phyloP scores from a whole-genome alignment of 2,113 vertebrate species.

The Cinclus cinclus region DNA sequence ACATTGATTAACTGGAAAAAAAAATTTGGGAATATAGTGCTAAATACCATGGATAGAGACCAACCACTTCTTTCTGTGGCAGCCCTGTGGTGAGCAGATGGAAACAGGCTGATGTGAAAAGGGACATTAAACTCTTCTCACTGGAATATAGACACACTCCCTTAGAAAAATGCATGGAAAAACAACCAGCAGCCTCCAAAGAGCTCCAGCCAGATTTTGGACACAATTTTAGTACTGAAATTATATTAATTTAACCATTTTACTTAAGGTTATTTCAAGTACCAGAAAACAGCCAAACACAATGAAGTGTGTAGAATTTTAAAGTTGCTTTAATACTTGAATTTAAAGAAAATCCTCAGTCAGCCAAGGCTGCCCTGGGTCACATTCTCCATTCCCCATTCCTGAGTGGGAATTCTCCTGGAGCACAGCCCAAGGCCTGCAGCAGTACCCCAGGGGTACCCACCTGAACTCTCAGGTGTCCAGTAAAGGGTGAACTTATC shows the following conservation, averaged over 20 bases:
- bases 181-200: background rate
- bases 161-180: background rate
- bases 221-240: background rate
- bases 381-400: background rate
- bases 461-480: background rate
- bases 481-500: background rate
- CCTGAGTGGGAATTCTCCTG: background rate
- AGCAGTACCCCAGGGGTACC: background rate
- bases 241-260: background rate
- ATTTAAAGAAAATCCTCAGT: background rate
- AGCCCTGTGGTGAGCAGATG: fast-evolving
- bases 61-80: background rate
- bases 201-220: background rate
- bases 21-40: background rate
- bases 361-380: background rate
- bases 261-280: background rate
- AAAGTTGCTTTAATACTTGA: background rate
- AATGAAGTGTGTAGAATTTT: background rate
- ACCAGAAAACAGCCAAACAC: background rate
- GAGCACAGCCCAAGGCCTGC: background rate
- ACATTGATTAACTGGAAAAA: background rate
- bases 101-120: background rate
- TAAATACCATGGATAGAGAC: background rate
- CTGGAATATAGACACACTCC: background rate
- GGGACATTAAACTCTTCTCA: background rate